A percentile compares a stretch with the other conserved stretches of the same genome.
phyloP scores from a whole-genome alignment of 2,797 vertebrate species.

The Chelidonichthys spinosus region DNA sequence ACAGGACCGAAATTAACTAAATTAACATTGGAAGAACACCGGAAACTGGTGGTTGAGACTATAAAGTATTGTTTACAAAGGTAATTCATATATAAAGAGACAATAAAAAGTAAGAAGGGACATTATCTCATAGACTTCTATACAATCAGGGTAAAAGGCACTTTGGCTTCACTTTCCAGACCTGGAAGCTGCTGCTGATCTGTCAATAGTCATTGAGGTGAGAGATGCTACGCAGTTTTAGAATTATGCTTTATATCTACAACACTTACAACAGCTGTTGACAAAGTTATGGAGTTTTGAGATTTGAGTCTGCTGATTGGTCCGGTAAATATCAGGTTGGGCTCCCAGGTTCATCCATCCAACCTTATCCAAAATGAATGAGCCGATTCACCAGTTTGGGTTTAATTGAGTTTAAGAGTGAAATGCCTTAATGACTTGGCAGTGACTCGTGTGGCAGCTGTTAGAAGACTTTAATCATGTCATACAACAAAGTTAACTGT shows the following conservation, averaged over 20 bases:
- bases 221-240: background rate
- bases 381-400: conserved; percentile 61
- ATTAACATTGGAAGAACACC: too few species aligned
- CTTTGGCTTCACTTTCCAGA: too few species aligned
- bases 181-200: too few species aligned
- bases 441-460: conserved; percentile 56
- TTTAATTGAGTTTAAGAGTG: conserved; percentile 55
- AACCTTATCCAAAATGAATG: conserved; percentile 30
- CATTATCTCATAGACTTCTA: too few species aligned
- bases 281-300: conserved; percentile 5
- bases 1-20: too few species aligned
- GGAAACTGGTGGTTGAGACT: too few species aligned
- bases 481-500: conserved; percentile 37
- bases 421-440: conserved; percentile 68
- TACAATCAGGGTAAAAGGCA: too few species aligned
- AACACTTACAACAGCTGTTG: background rate
- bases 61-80: too few species aligned
- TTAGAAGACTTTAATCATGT: conserved; percentile 44
- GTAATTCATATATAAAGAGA: too few species aligned
- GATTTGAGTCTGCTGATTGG: conserved; percentile 9
- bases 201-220: background rate
- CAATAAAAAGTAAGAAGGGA: too few species aligned
- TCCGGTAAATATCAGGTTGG: conserved; percentile 12
- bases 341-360: conserved; percentile 5
- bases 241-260: conserved; percentile 2